A percentile compares a stretch with the other conserved stretches of the same genome.
These are phyloP conservation scores for Odontamblyopus lacepedii DNA, from an alignment of 2,797 vertebrate species.

Conservation along the genomic window DNA sequence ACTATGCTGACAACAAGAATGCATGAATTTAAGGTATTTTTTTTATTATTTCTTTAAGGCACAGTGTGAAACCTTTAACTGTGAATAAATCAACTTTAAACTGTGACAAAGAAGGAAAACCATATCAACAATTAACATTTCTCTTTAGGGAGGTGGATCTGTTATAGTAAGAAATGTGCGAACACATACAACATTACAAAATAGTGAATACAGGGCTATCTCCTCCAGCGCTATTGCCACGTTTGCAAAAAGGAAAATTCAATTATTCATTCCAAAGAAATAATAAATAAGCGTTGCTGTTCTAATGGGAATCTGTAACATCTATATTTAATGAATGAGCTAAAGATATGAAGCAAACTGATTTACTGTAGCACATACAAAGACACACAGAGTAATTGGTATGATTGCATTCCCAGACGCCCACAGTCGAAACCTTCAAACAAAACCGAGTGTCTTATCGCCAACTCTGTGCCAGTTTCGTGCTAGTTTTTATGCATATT, in stretches of 20 bases:
- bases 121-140: too few relatives aligned
- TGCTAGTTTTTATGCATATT: slow-evolving; percentile 56
- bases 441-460: slow-evolving; percentile 49
- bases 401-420: slow-evolving; percentile 61
- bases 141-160: too few relatives aligned
- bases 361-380: slow-evolving; percentile 47
- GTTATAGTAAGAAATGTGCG: not conserved
- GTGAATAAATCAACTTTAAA: too few relatives aligned
- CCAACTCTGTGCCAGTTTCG: slow-evolving; percentile 45
- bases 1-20: too few relatives aligned
- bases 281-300: slow-evolving; percentile 57
- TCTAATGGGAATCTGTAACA: slow-evolving; percentile 49
- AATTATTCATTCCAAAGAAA: slow-evolving; percentile 59
- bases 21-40: too few relatives aligned
- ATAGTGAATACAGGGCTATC: not conserved
- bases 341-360: slow-evolving; percentile 56
- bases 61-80: too few relatives aligned
- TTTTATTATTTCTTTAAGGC: too few relatives aligned
- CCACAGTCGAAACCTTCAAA: slow-evolving; percentile 54
- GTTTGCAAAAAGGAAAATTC: slow-evolving; percentile 52
- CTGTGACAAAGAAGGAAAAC: too few relatives aligned
- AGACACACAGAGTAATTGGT: slow-evolving; percentile 54
- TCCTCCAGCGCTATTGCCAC: slow-evolving; percentile 47
- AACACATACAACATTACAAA: not conserved
- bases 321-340: slow-evolving; percentile 64